A percentile compares a stretch with the other conserved stretches of the same genome.
Evolutionary conservation across 1,140 invertebrate genomes (phyloP).

Genomic region (Penaeus japonicus): DNA sequence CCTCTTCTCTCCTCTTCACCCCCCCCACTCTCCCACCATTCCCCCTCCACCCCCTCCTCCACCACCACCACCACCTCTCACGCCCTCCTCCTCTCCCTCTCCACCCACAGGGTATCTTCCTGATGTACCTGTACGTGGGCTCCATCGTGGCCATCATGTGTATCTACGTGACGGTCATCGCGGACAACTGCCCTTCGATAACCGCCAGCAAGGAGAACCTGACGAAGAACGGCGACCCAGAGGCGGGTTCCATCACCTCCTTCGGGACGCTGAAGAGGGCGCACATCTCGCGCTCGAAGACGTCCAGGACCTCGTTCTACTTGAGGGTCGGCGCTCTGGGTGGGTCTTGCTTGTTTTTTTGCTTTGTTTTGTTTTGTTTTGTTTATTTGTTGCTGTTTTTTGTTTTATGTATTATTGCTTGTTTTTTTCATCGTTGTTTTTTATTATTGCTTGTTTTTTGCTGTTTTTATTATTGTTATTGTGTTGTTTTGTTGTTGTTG

Average conservation of each 20-base stretch:
- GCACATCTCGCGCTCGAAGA: conserved; percentile 68
- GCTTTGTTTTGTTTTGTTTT: too few species aligned
- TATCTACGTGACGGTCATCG: conserved; percentile 72
- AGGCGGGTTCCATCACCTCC: conserved; percentile 65
- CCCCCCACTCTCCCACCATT: too few species aligned
- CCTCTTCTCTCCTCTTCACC: too few species aligned
- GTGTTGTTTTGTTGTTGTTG: too few species aligned
- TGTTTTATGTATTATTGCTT: too few species aligned
- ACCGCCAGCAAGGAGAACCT: conserved; percentile 60
- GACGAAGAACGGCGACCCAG: conserved; percentile 59
- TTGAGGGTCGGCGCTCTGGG: conserved; percentile 74
- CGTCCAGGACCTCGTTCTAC: conserved; percentile 73
- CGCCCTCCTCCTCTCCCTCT: background rate
- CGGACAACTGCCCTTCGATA: conserved; percentile 69
- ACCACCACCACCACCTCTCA: background rate
- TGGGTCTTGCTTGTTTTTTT: conserved; percentile 62
- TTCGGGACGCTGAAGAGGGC: conserved; percentile 71
- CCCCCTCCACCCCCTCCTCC: background rate
- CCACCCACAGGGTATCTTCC: conserved; percentile 69
- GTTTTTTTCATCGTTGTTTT: too few species aligned
- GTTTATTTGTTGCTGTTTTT: too few species aligned
- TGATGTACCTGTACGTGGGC: conserved; percentile 74
- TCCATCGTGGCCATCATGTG: conserved; percentile 73
- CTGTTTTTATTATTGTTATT: too few species aligned
- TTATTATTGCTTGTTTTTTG: too few species aligned